phyloP scores from a whole-genome alignment of 2,888 invertebrate species.

The Caenorhabditis sp. region DNA sequence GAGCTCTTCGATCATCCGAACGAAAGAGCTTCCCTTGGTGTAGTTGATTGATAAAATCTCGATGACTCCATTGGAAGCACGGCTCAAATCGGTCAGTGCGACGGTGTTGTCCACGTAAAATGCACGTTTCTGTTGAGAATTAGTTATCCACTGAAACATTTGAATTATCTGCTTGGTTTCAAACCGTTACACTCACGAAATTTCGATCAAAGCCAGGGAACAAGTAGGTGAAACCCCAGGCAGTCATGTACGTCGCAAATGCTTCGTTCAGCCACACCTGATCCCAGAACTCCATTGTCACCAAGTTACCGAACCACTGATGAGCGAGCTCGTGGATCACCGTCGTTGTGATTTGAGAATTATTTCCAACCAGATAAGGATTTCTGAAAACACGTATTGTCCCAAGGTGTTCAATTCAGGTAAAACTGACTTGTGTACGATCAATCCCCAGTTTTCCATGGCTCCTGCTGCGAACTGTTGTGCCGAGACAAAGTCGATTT shows the following conservation, averaged over 20 bases:
- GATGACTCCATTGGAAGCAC: neutral
- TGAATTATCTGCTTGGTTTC: neutral
- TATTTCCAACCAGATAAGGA: constrained; percentile 86
- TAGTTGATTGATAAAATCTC: too few species aligned
- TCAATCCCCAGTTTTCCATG: constrained; percentile 95
- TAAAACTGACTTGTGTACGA: constrained; percentile 84
- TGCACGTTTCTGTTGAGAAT: neutral
- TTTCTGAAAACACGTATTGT: constrained; percentile 84
- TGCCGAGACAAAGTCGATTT: constrained; percentile 86
- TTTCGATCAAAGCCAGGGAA: neutral
- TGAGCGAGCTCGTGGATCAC: constrained; percentile 80
- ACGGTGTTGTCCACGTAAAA: neutral
- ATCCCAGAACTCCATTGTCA: constrained; percentile 79
- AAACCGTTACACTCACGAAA: neutral
- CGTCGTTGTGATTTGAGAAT: constrained; percentile 86
- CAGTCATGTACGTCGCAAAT: constrained; percentile 60
- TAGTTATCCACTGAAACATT: neutral
- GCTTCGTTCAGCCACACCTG: constrained; percentile 79
- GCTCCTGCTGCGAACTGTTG: constrained; percentile 92
- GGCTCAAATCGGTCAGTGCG: neutral
- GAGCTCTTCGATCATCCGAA: constrained; percentile 70
- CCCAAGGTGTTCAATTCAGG: constrained; percentile 81
- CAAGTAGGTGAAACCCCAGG: neutral
- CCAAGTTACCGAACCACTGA: constrained; percentile 80
- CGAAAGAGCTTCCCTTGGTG: constrained; percentile 57